Percentiles rank a stretch among this genome's conserved stretches.
These are phyloP conservation scores for Poecilus cupreus DNA, from an alignment of 2,888 invertebrate species.

Conservation along the genomic window DNA sequence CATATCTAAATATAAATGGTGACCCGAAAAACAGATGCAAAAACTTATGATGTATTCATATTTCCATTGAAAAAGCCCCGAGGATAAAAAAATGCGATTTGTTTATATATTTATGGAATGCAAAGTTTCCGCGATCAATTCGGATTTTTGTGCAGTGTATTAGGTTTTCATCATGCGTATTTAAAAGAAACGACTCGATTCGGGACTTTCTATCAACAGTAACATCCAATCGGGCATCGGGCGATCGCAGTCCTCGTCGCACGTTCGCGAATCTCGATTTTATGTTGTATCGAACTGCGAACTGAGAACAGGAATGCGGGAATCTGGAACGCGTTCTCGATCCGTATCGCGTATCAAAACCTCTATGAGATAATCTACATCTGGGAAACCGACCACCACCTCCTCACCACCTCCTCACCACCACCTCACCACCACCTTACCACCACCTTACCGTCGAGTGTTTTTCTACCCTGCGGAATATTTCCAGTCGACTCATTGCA, in stretches of 20 bases:
- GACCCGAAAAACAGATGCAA: no score
- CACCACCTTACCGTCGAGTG: neutral
- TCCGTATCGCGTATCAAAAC: neutral
- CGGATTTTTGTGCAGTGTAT: neutral
- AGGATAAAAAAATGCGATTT: no score
- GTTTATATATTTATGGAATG: no score
- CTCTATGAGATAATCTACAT: constrained; percentile 25
- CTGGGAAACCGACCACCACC: constrained; percentile 6
- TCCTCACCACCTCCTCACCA: no score
- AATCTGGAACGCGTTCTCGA: neutral
- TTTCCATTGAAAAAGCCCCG: no score
- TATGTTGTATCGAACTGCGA: constrained; percentile 16
- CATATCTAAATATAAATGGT: no score
- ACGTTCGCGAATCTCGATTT: neutral
- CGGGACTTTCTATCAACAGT: constrained; percentile 2
- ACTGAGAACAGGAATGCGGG: neutral
- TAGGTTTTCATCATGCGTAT: constrained; percentile 6
- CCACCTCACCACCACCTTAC: neutral
- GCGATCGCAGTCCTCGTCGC: neutral
- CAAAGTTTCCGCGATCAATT: no score
- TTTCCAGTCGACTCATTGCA: constrained; percentile 40
- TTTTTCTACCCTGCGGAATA: constrained; percentile 28
- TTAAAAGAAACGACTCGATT: neutral
- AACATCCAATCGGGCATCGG: neutral
- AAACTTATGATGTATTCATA: no score